Evolutionary conservation across 2,797 vertebrate genomes (phyloP).

Genomic region (Pseudochromis fuscus): DNA sequence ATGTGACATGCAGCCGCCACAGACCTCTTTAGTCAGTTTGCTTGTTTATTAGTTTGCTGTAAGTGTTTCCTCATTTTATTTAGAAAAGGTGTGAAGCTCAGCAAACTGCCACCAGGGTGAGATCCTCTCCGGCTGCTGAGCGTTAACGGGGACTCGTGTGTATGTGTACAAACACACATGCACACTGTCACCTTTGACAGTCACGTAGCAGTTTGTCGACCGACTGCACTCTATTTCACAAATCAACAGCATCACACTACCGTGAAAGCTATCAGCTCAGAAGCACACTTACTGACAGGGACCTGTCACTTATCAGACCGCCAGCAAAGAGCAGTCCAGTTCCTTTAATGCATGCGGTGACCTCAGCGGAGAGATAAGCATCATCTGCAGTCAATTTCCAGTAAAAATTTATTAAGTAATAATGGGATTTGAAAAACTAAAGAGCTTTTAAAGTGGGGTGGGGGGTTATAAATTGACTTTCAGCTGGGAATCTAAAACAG

Average conservation of each 20-base stretch:
- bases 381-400: slow-evolving; percentile 32
- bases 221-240: slow-evolving; percentile 55
- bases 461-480: slow-evolving; percentile 12
- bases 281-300: slow-evolving; percentile 57
- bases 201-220: slow-evolving; percentile 74
- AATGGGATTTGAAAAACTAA: slow-evolving; percentile 2
- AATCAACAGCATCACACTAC: slow-evolving; percentile 63
- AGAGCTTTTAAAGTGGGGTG: neutral
- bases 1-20: slow-evolving; percentile 51
- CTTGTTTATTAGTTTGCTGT: slow-evolving; percentile 69
- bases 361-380: slow-evolving; percentile 41
- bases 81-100: slow-evolving; percentile 69
- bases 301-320: slow-evolving; percentile 62
- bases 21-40: slow-evolving; percentile 54
- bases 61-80: slow-evolving; percentile 78
- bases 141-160: slow-evolving; percentile 46
- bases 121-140: slow-evolving; percentile 55
- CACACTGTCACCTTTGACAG: slow-evolving; percentile 68
- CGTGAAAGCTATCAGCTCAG: slow-evolving; percentile 65
- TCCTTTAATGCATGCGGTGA: slow-evolving; percentile 44
- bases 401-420: neutral
- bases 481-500: slow-evolving; percentile 1
- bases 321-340: slow-evolving; percentile 25
- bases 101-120: slow-evolving; percentile 70
- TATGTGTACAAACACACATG: slow-evolving; percentile 18